Conservation (phyloP, 1,140 invertebrate species). For the Metopolophium dirhodum region DNA sequence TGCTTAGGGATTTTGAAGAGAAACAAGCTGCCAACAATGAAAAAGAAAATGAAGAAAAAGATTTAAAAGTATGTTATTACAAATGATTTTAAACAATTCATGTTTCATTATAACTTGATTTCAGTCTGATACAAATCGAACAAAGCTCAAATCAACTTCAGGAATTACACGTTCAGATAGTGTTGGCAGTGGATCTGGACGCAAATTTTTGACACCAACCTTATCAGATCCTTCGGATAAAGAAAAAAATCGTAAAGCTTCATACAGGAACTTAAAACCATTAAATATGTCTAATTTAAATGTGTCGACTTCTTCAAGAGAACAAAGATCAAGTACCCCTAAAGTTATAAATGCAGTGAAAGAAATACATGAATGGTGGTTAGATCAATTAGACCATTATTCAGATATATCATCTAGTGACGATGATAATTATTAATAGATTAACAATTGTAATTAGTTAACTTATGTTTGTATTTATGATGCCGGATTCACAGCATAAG, state of each 20-base stretch:
- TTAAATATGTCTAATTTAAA: conserved; percentile 50
- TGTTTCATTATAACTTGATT: conserved; percentile 58
- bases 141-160: conserved; percentile 64
- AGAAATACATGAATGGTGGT: conserved; percentile 58
- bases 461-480: neutral
- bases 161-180: conserved; percentile 77
- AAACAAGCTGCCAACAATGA: conserved; percentile 65
- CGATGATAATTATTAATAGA: conserved; percentile 49
- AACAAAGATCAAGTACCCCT: conserved; percentile 24
- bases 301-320: conserved; percentile 28
- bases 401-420: conserved; percentile 50
- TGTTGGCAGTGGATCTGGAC: conserved; percentile 78
- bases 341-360: conserved; percentile 50
- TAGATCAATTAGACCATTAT: conserved; percentile 46
- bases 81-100: neutral
- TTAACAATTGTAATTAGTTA: neutral
- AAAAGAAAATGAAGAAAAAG: conserved; percentile 66
- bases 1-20: conserved; percentile 68
- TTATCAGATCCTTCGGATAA: conserved; percentile 79
- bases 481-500: neutral
- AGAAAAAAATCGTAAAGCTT: conserved; percentile 42
- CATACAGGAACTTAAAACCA: conserved; percentile 32
- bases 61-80: conserved; percentile 64
- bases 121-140: conserved; percentile 60
- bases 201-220: conserved; percentile 87